Evolutionary conservation across 35 echinoderm and acorn worm genomes (phyloP), one percentile per base, ranked within the genome.

Genomic region (Stichopus chloronotus): DNA sequence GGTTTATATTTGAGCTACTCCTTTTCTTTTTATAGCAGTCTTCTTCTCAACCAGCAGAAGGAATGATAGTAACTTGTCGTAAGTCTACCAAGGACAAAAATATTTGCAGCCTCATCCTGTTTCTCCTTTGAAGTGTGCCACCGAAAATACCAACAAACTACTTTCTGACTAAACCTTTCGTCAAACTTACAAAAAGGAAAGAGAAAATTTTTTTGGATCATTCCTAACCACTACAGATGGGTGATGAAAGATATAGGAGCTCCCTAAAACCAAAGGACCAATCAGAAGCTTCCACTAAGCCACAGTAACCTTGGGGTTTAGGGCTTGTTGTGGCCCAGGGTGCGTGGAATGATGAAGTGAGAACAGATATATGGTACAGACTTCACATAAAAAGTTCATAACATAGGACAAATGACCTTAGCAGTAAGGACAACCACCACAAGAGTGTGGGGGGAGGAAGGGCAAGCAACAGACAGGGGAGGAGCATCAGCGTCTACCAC

Each of bases 301-400:
- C 21, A 25, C 20, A 25, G 25, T 52, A 22, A 52, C 78, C 78
- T 81, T 81, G 78, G 17, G 78, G 24, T 81, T 81, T 53, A 52
- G 78, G 30, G 78, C 78, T 53, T 9, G 25, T 81, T 81, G 78
- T 25, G 53, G 61, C 53, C 78, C 53, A 52, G 53, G 78, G 20
- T 25, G 14, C 78, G n/a, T 24, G 24, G 17, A 76, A 24, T 6
- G 72, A 12, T 12, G 6, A 81, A 25, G 78, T 81, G 78, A 52
- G 78, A 25, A 81, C 78, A 81, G 78, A 81, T 81, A 81, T 81
- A 81, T 52, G 53, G 78, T 6, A 25, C 78, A 52, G 78, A 81
- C 20, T 43, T 81, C 78, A 81, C 53, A 53, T 52, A 25, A 81
- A 81, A 53, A 25, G 24, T 52, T 25, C 21, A 5, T 25, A 7